Evolutionary conservation across 2,888 invertebrate species (phyloP), one percentile per base, ranked within the genome.

Genomic region (Pristionchus fissidentatus): DNA sequence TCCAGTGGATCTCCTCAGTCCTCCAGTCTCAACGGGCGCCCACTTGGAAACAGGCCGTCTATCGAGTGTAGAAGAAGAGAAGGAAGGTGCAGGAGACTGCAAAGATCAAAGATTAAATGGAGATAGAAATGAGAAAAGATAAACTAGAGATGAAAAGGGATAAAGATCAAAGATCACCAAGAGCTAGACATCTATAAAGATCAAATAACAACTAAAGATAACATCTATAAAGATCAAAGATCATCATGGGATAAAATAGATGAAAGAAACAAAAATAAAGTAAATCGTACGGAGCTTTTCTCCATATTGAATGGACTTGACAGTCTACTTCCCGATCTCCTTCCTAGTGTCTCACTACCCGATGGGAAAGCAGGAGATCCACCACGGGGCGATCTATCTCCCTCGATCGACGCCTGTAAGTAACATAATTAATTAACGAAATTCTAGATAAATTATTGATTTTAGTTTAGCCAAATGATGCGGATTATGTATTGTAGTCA

Each of bases 1-100:
- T 35, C 73, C 73, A 29, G 83, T 73, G 8, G 83, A 35, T 38
- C 46, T 70, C 55, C 83, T 49, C 29, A 83, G 41, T 83, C 83
- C 83, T 55, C 83, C 83, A 1, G 83, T 83, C 73, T 83, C 83
- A 1, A 83, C 83, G 26, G 83, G 83, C 3, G 83, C 83, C 83
- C 83, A 83, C 22, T 81, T 81, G 29, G 80, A 81, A 0, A 46
- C 49, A 26, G 80, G 80, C 13, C 52, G 46, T 29, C 52, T 32
- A 35, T 81, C 80, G 46, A 81, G 60, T 29, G 80, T 60, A 8
- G 80, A 43, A 13, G 80, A 43, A 43, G 75, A 77, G 75, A 77
- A 77, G 32, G 46, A 35, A 26, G 75, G 75, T 19, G 49, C 79
- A n/a, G 79, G 79, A 1, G 57, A 79, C 79, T 55, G 79, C 22